Conservation (phyloP, 2,888 invertebrate species). For the Xylophagus ater region DNA sequence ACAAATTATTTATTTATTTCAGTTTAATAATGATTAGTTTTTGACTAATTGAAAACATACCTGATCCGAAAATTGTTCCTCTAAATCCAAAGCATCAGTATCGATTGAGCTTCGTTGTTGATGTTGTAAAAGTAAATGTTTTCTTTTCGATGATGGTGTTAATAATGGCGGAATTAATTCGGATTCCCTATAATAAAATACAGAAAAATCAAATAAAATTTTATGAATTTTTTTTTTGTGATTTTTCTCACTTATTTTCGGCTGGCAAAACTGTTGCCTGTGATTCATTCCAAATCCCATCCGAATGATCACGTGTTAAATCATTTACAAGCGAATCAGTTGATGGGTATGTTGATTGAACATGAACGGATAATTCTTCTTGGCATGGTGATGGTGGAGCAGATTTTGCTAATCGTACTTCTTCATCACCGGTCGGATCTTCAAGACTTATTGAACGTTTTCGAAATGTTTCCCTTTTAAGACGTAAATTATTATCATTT, state of each 20-base stretch:
- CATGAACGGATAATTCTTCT: constrained; percentile 43
- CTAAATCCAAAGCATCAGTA: constrained; percentile 68
- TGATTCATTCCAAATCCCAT: constrained; percentile 82
- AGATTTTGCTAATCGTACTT: constrained; percentile 43
- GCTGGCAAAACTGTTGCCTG: constrained; percentile 72
- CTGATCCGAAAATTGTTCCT: constrained; percentile 50
- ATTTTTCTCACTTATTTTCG: constrained; percentile 44
- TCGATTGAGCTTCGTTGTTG: constrained; percentile 79
- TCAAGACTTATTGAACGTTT: constrained; percentile 64
- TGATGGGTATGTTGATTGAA: constrained; percentile 60
- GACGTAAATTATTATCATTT: constrained; percentile 22
- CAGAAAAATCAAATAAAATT: constrained; percentile 9
- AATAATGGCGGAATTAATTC: constrained; percentile 48
- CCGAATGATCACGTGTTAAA: constrained; percentile 66
- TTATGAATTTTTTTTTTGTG: constrained; percentile 1
- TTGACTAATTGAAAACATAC: too few relatives aligned
- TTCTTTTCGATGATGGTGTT: constrained; percentile 68
- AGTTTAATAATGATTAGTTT: too few relatives aligned
- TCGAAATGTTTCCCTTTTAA: constrained; percentile 58
- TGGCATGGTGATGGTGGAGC: constrained; percentile 53
- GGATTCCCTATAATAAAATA: constrained; percentile 37
- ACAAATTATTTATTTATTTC: too few relatives aligned
- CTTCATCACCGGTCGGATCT: constrained; percentile 41
- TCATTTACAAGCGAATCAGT: constrained; percentile 76
- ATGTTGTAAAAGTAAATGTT: constrained; percentile 68